Evolutionary conservation across 2,113 vertebrate species (phyloP).

Genomic region (Rhinolophus sinicus): DNA sequence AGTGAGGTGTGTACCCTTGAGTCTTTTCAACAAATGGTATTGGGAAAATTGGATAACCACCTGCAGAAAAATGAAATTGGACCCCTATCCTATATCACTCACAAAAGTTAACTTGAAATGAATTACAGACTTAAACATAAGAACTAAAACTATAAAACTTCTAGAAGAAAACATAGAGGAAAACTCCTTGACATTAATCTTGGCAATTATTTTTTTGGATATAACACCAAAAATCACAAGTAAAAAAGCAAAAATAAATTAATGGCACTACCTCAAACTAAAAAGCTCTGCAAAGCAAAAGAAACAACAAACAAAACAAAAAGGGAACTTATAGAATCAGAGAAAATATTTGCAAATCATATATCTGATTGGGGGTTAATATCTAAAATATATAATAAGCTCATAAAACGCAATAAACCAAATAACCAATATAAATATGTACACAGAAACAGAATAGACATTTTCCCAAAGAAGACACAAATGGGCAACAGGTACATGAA

Average conservation of each 20-base stretch:
- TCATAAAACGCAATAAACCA: neutral
- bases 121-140: neutral
- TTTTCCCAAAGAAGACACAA: neutral
- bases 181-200: neutral
- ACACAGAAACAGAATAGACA: neutral
- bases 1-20: neutral
- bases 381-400: neutral
- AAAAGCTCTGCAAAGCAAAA: neutral
- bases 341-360: neutral
- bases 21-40: neutral
- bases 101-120: neutral
- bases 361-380: neutral
- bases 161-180: neutral
- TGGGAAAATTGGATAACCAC: neutral
- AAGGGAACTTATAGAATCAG: neutral
- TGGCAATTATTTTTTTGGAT: neutral
- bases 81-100: neutral
- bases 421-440: neutral
- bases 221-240: neutral
- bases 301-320: neutral
- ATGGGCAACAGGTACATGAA: neutral
- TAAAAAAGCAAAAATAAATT: neutral
- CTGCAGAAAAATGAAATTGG: neutral
- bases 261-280: neutral
- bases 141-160: neutral